Percentiles rank a stretch among this genome's conserved stretches.
Evolutionary conservation across 2,113 vertebrate species (phyloP).

Genomic region (Chauna torquata): DNA sequence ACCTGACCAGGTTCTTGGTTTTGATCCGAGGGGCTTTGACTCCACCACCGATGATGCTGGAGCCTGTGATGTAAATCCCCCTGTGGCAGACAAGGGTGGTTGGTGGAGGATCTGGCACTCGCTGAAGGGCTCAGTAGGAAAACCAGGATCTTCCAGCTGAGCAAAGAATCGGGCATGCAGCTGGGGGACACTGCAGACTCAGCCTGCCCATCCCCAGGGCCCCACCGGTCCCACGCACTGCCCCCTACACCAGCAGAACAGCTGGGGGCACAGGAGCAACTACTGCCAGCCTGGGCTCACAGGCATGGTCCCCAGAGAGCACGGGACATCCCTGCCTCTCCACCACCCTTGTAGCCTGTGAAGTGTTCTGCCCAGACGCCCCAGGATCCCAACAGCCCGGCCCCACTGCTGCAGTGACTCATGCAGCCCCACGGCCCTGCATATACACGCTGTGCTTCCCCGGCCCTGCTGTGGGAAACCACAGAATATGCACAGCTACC

Average conservation of each 20-base stretch:
- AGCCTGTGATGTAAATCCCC: conserved; percentile 98
- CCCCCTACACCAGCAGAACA: neutral
- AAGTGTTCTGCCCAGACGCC: neutral
- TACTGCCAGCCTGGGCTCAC: neutral
- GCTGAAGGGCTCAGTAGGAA: neutral
- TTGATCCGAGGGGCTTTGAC: conserved; percentile 98
- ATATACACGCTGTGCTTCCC: rapidly evolving
- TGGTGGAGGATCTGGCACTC: neutral
- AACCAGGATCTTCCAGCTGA: neutral
- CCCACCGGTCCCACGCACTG: neutral
- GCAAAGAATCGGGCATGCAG: neutral
- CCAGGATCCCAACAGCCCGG: neutral
- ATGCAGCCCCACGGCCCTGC: neutral
- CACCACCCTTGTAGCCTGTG: neutral
- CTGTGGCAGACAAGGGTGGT: conserved; percentile 71
- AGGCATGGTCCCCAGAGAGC: neutral
- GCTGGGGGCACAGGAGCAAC: neutral
- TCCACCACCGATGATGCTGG: conserved; percentile 96
- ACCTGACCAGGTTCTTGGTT: conserved; percentile 99
- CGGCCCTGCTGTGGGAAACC: neutral
- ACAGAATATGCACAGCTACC: neutral
- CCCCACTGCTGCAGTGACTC: neutral
- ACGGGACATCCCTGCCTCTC: neutral
- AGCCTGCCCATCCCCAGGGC: neutral
- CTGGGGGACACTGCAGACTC: neutral